Conservation (phyloP, 2,888 invertebrate genomes). For the Scaptomyza tumidula region DNA sequence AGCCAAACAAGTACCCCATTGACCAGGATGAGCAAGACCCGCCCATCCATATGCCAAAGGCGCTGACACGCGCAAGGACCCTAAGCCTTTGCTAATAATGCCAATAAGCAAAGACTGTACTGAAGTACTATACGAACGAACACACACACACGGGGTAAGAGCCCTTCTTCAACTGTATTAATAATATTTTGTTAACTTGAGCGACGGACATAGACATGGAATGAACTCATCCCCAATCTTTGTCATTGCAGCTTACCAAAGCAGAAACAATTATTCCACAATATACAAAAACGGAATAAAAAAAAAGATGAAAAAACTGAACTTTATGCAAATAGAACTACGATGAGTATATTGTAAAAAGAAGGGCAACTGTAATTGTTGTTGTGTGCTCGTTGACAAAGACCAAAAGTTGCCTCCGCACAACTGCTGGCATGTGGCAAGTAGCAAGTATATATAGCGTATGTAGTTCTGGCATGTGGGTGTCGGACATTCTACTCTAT, state of each 20-base stretch:
- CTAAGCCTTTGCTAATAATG: constrained; percentile 74
- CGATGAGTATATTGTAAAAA: constrained; percentile 21
- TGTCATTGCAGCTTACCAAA: constrained; percentile 51
- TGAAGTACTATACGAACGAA: constrained; percentile 6
- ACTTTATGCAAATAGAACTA: constrained; percentile 48
- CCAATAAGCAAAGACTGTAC: constrained; percentile 61
- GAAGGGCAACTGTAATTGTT: constrained; percentile 53
- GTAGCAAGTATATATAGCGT: constrained; percentile 12
- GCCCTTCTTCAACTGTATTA: constrained; percentile 62
- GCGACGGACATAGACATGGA: constrained; percentile 6
- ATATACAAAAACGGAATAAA: constrained; percentile 1
- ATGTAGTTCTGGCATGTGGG: constrained; percentile 41
- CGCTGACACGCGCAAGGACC: constrained; percentile 72
- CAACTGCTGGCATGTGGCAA: constrained; percentile 43
- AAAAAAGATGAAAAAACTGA: constrained; percentile 26
- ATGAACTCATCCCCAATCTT: constrained; percentile 38
- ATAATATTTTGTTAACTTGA: constrained; percentile 64
- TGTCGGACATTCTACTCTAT: not conserved
- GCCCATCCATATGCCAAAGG: constrained; percentile 45
- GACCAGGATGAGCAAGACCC: not conserved
- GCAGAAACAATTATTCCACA: constrained; percentile 1
- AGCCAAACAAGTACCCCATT: constrained; percentile 5
- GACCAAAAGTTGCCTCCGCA: constrained; percentile 67
- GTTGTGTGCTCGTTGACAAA: constrained; percentile 56
- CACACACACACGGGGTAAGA: constrained; percentile 9